Evolutionary conservation across 2,113 vertebrate species (phyloP), one percentile per base, ranked within the genome.

Genomic region (Lepisosteus oculatus): DNA sequence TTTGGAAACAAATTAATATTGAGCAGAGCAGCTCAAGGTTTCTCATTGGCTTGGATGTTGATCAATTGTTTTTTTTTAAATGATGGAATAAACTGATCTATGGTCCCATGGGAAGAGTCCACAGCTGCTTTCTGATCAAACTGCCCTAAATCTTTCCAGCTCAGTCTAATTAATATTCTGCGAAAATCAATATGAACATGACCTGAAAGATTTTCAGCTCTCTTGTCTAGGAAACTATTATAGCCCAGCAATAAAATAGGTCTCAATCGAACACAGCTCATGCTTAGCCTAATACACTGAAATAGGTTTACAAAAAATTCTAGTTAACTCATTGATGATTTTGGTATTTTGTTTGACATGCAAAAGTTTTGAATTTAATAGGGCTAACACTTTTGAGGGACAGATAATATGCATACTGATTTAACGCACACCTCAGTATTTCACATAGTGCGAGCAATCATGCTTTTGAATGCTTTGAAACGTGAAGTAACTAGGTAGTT

Each of bases 81-180:
- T 55, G 70, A 72, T 6, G 75, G 79, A 84, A 76, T 6, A 8
- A 42, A 71, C n/a, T 61, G 65, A 78, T 77, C 61, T 77, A 81
- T 74, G 68, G 45, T 65, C 67, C 67, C 67, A 3, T 44, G 55
- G 43, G 72, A 29, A 42, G 61, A 73, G 63, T 73, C 77, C 66
- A 63, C 65, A 65, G 61, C 17, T 62, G 43, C 43, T 74, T 71
- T 75, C 63, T 42, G 65, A 57, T 66, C 55, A 66, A 42, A 12
- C 11, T 55, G 41, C 41, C 55, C 71, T 68, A 62, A 73, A 68
- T 0, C 0, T 55, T 56, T 29, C 43, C 74, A 57, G 43, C 4
- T 17, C 42, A 14, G 1, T 72, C 15, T 59, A 84, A 77, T 77
- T 79, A 74, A 77, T 68, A 80, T 73, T 76, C 63, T 15, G 71